Base-by-base conservation (phyloP, 2,797 vertebrate species). In the Takifugu ocellatus region DNA sequence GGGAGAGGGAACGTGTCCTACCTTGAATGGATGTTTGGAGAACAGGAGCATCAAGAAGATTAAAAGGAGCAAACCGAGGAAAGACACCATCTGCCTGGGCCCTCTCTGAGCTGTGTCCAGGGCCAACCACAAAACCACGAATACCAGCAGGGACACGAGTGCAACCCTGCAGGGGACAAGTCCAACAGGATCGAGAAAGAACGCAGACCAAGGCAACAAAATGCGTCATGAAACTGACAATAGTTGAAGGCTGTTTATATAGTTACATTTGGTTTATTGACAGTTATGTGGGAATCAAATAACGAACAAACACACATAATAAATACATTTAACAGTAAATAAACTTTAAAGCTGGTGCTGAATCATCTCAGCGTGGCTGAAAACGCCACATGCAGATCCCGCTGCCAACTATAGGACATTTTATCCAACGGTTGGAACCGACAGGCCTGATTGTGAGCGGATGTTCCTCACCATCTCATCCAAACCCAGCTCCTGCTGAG, bases 21-120 rank as follows among this genome's bases (percentile, higher is more conserved):
- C 93, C 83, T 73, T 92, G 59, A 89, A 81, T 69, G 93, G 93
- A 51, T 94, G 78, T 69, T 93, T 95, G 48, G 94, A 97, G 86
- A 94, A 95, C 12, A 94, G 53, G 75, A 93, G 50, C 79, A 91
- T 84, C 66, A 93, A 53, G 49, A 91, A 31, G 61, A 93, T 29
- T 43, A 91, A 90, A 56, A 92, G 58, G 16, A 93, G 16, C 68
- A 96, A 86, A 0, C 94, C 94, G 25, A 74, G 86, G 57, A 94
- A 93, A n/a, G 94, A 94, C 46, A 95, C 87, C 14, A 96, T 69
- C 16, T 93, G 90, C 46, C 24, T 89, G 25, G 59, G 81, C 51
- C 93, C 94, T 55, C 14, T 66, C 61, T 83, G 91, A 53, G 79
- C 85, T 0, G 92, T 93, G 78, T 96, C 93, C 48, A 95, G 83